Percentiles rank a stretch among this genome's conserved stretches.
These are phyloP conservation scores for Cuculus canorus DNA, from an alignment of 2,797 vertebrate species.

Conservation along the genomic window DNA sequence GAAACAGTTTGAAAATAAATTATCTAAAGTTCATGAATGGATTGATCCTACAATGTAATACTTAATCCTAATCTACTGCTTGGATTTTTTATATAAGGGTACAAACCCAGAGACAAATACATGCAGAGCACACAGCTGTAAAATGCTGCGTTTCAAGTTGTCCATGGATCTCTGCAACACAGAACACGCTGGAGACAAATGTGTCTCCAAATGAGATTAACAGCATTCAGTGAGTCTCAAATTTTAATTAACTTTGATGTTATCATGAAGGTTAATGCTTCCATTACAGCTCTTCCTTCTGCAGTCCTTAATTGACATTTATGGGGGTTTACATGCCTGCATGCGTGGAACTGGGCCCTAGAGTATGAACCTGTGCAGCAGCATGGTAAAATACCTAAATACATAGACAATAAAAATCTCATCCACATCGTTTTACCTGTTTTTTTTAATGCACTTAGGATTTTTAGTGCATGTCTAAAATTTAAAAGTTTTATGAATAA, in stretches of 20 bases:
- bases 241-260: not conserved
- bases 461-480: not conserved
- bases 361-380: not conserved
- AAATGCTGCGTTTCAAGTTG: not conserved
- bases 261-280: not conserved
- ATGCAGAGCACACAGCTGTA: not conserved
- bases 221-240: not conserved
- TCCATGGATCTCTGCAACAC: not conserved
- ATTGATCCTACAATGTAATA: not conserved
- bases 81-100: not conserved
- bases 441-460: not conserved
- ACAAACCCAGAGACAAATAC: not conserved
- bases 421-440: not conserved
- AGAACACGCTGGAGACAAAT: not conserved
- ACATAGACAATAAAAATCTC: not conserved
- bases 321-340: not conserved
- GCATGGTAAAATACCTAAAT: not conserved
- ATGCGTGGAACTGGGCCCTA: fast-evolving
- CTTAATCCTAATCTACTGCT: not conserved
- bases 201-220: not conserved
- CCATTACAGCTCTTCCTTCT: not conserved
- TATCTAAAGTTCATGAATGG: not conserved
- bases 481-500: not conserved
- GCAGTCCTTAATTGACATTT: not conserved
- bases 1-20: not conserved